Percentiles rank a stretch among this genome's conserved stretches.
phyloP scores from a whole-genome alignment of 2,888 invertebrate genomes.

The Himalopsyche kuldschensis region DNA sequence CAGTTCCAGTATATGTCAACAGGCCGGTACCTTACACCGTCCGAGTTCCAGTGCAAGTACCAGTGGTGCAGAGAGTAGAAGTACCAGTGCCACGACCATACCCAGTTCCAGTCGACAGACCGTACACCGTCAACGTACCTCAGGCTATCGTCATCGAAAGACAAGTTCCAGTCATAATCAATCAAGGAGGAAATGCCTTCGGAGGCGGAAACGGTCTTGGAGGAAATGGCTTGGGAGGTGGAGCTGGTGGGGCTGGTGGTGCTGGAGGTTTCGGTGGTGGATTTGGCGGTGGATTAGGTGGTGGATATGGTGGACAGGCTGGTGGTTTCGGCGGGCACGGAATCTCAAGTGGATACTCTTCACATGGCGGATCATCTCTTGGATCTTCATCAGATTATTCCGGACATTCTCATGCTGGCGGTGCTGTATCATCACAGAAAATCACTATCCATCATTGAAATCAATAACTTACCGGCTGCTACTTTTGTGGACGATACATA shows the following conservation, averaged over 20 bases:
- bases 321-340: too few relatives aligned
- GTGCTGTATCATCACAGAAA: slow-evolving; percentile 13
- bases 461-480: too few relatives aligned
- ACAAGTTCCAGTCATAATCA: slow-evolving; percentile 23
- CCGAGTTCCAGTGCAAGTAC: slow-evolving; percentile 26
- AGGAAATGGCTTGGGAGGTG: slow-evolving; percentile 9
- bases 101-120: slow-evolving; percentile 31
- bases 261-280: background rate
- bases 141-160: slow-evolving; percentile 30
- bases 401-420: slow-evolving; percentile 10
- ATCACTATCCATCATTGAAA: slow-evolving; percentile 20
- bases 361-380: background rate
- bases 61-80: slow-evolving; percentile 28
- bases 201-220: slow-evolving; percentile 12
- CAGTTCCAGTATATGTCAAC: slow-evolving; percentile 21
- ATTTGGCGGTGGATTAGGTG: background rate
- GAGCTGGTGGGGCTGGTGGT: background rate
- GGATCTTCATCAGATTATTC: background rate
- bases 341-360: slow-evolving; percentile 42
- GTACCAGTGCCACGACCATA: slow-evolving; percentile 32
- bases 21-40: slow-evolving; percentile 33
- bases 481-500: too few relatives aligned
- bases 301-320: too few relatives aligned
- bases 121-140: slow-evolving; percentile 19
- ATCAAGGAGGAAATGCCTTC: slow-evolving; percentile 4